These are phyloP conservation scores for Xanthia icteritia DNA, from an alignment of 2,888 invertebrate genomes.

Conservation along the genomic window DNA sequence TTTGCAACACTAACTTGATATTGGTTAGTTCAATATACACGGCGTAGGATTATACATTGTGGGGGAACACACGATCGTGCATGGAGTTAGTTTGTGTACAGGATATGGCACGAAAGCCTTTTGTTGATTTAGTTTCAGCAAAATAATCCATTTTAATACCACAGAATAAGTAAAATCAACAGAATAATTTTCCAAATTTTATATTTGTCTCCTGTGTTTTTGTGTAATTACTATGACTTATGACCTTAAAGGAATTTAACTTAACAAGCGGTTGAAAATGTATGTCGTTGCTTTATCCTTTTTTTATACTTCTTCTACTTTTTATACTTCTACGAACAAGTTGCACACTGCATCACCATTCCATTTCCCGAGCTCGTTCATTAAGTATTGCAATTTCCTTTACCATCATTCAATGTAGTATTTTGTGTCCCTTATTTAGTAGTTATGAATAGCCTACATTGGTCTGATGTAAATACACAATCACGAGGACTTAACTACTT, in stretches of 20 bases:
- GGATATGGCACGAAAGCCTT: slow-evolving; percentile 52
- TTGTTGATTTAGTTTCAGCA: not conserved
- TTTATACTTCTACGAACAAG: not conserved
- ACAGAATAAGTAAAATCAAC: slow-evolving; percentile 5
- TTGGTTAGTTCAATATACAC: slow-evolving; percentile 81
- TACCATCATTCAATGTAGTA: not conserved
- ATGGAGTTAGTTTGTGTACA: slow-evolving; percentile 60
- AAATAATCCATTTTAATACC: not conserved
- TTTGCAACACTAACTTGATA: slow-evolving; percentile 83
- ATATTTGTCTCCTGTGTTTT: slow-evolving; percentile 20
- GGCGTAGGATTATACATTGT: slow-evolving; percentile 79
- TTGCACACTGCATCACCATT: not conserved
- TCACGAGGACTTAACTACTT: too few species aligned
- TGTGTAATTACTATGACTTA: not conserved
- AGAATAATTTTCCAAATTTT: slow-evolving; percentile 11
- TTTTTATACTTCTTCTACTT: not conserved
- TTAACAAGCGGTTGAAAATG: not conserved
- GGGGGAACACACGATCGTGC: slow-evolving; percentile 73
- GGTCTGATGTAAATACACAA: not conserved
- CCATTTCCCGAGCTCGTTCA: not conserved
- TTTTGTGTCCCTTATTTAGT: not conserved
- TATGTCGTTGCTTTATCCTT: not conserved
- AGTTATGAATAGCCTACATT: slow-evolving; percentile 5
- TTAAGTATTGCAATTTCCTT: slow-evolving; percentile 3
- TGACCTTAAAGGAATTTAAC: not conserved